Base-by-base conservation (phyloP, 2,797 vertebrate genomes). In the Melanotaenia maccullochi region DNA sequence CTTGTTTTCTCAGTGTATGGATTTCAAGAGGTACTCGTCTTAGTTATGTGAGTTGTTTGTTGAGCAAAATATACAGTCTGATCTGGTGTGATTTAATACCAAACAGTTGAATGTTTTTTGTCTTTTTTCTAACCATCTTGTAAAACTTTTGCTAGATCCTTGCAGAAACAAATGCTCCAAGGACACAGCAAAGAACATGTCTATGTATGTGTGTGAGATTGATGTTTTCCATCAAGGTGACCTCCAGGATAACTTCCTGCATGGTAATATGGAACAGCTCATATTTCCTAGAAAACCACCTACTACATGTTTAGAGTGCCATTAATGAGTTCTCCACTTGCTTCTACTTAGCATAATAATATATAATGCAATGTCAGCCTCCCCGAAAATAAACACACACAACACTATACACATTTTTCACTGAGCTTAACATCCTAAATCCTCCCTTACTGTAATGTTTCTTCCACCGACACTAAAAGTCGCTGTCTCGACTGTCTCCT, bases 141-240 rank as follows among this genome's bases (percentile, higher is more conserved):
- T 42, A 42, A 42, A 42, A 42, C 42, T 44, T 18, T 44, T 20
- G 16, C 18, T 20, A 14, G 42, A 20, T 44, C 42, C 18, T 6
- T 44, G 42, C 42, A 18, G 42, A 44, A 44, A 44, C 16, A 58
- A 35, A 51, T 22, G 47, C 20, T 47, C 5, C 44, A 20, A 20
- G 20, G 6, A n/a, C 44, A 12, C 22, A 12, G 22, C 49, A 24
- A 22, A 52, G n/a, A 52, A 22, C 28, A 24, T 62, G 60, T 58
- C 33, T 3, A 3, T 28, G 61, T 28, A 22, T 16, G 7, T 28
- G 61, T 78, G 71, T 54, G 58, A 33, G 62, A 71, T 36, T 57
- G 66, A 79, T 68, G 74, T 70, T 84, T 64, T 20, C 66, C 36
- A 79, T 73, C 81, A 90, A 88, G 85, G 88, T 87, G 82, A 81